phyloP scores from a whole-genome alignment of 2,113 vertebrate species.

The Dasyprocta punctata region DNA sequence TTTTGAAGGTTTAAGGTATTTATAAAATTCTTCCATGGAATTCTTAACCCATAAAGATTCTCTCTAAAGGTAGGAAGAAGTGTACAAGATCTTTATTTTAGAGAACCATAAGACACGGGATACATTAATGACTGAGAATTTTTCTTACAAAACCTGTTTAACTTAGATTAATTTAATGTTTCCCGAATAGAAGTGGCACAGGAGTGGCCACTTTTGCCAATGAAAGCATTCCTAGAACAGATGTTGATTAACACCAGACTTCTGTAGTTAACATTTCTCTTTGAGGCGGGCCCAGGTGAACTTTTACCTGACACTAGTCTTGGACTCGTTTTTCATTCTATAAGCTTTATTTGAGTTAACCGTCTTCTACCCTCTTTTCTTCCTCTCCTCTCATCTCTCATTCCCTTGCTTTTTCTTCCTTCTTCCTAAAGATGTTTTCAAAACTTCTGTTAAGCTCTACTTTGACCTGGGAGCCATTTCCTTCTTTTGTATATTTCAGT shows the following conservation, averaged over 20 bases:
- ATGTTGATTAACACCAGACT: neutral
- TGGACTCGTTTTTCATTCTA: neutral
- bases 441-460: neutral
- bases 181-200: neutral
- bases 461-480: neutral
- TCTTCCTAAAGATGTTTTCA: neutral
- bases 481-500: neutral
- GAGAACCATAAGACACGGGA: neutral
- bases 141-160: neutral
- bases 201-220: neutral
- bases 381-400: accelerated
- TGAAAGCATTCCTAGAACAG: neutral
- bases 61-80: neutral
- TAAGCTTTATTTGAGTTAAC: neutral
- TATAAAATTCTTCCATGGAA: neutral
- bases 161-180: neutral
- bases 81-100: neutral
- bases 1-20: constrained; percentile 39
- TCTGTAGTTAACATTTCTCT: neutral
- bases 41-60: neutral
- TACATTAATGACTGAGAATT: neutral
- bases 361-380: neutral
- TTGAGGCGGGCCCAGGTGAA: neutral
- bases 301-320: neutral
- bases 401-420: neutral